A percentile compares a stretch with the other conserved stretches of the same genome.
phyloP scores from a whole-genome alignment of 2,888 invertebrate species.

The Nemurella pictetii region DNA sequence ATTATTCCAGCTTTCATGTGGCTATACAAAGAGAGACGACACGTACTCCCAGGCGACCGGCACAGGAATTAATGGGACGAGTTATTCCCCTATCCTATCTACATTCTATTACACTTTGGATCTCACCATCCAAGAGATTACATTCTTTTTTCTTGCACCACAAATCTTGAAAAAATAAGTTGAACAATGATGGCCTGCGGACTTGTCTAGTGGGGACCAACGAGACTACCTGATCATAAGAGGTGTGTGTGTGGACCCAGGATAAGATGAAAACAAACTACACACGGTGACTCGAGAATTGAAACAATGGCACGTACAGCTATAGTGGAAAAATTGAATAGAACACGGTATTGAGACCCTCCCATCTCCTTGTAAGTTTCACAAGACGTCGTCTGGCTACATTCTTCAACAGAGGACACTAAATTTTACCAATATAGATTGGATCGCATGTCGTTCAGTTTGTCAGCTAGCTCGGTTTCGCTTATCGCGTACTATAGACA shows the following conservation, averaged over 20 bases:
- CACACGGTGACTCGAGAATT: background rate
- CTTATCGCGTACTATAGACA: background rate
- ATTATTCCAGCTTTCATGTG: no score
- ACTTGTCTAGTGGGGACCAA: background rate
- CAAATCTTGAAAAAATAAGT: background rate
- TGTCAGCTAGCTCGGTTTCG: background rate
- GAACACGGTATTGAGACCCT: background rate
- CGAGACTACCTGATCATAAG: background rate
- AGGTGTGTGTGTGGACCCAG: background rate
- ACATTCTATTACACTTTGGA: background rate
- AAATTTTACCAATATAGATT: background rate
- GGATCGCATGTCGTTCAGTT: background rate
- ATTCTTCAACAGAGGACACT: background rate
- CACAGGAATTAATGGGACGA: no score
- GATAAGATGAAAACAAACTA: background rate
- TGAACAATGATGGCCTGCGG: background rate
- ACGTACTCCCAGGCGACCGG: no score
- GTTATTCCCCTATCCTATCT: background rate
- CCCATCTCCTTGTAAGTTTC: background rate
- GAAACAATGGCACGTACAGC: background rate
- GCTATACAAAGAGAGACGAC: no score
- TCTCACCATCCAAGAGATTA: background rate
- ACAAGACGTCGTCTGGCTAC: background rate
- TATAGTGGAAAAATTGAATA: background rate
- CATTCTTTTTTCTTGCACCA: background rate